Percentiles rank a stretch among this genome's conserved stretches.
Conservation (phyloP, 2,113 vertebrate species). For the Pygoscelis adeliae region DNA sequence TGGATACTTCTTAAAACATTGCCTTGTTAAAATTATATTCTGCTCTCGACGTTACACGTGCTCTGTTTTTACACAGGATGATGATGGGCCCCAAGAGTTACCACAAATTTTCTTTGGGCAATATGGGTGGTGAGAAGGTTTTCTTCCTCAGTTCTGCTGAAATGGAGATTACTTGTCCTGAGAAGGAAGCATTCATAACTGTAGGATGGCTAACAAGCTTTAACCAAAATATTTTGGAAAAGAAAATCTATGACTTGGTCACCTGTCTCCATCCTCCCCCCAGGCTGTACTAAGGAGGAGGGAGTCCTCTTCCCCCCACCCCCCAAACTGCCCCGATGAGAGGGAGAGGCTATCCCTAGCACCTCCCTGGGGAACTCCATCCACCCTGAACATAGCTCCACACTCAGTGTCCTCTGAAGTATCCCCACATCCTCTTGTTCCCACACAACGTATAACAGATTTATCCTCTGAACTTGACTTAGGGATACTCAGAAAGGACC, state of each 20-base stretch:
- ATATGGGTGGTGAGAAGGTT: neutral
- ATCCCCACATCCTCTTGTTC: neutral
- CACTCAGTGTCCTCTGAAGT: neutral
- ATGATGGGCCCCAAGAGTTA: neutral
- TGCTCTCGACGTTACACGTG: rapidly evolving
- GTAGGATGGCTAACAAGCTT: neutral
- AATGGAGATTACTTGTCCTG: neutral
- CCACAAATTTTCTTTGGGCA: neutral
- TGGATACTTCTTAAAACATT: neutral
- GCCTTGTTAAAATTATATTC: neutral
- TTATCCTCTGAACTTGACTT: neutral
- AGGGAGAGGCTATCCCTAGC: neutral
- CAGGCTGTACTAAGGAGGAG: neutral
- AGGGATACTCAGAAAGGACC: neutral
- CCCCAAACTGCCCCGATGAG: neutral
- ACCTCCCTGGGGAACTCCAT: neutral
- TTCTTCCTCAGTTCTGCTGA: neutral
- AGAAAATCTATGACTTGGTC: neutral
- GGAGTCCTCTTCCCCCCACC: neutral
- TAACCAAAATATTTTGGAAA: neutral
- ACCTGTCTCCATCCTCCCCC: neutral
- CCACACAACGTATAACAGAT: neutral
- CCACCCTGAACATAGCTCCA: neutral
- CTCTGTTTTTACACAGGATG: neutral
- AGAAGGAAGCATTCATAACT: neutral